Base-by-base conservation (phyloP, 1,140 invertebrate species). In the Drosophila novamexicana region DNA sequence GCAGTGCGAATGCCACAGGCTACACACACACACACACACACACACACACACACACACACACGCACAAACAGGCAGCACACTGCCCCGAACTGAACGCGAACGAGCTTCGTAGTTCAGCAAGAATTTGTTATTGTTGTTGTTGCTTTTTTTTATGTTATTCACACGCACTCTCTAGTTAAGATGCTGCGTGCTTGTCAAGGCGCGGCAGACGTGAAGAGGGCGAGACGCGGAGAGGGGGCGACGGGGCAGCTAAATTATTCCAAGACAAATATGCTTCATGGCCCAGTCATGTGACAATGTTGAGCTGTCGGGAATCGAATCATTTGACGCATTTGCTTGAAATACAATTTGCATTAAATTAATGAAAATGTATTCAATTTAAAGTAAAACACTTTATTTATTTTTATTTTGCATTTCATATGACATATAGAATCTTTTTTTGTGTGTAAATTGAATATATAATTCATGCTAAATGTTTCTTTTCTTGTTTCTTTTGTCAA, bases 1-100 rank as follows among this genome's bases (percentile, higher is more conserved):
- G 39, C 16, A 61, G 29, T 42, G 56, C 29, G 44, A 45, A 59
- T 59, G 57, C 57, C 14, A 34, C 42, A 34, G 40, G 57, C 57
- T 22, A 32, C 18, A 64, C 12, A 16, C 14, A 7, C 42, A 45
- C 1, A 2, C 16, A 45, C 44, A 9, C 14, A 18, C 44, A 18
- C 16, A 45, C 14, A 18, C 16, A 45, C n/a, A 45, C 14, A 45
- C 14, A 16, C 14, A 14, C 14, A 14, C 42, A 22, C 22, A 2
- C 22, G 3, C 22, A 22, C 1, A 22, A 22, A 2, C 4, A 29
- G 4, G 22, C 22, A 29, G 0, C 22, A 3, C 22, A 22, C 22
- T 22, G 22, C 22, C 22, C 22, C 22, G 22, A 22, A 22, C 22
- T 22, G 22, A 22, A 22, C 22, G 22, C 2, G 22, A 22, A 22